phyloP scores from a whole-genome alignment of 2,888 invertebrate species.

The Cephus pulcher region DNA sequence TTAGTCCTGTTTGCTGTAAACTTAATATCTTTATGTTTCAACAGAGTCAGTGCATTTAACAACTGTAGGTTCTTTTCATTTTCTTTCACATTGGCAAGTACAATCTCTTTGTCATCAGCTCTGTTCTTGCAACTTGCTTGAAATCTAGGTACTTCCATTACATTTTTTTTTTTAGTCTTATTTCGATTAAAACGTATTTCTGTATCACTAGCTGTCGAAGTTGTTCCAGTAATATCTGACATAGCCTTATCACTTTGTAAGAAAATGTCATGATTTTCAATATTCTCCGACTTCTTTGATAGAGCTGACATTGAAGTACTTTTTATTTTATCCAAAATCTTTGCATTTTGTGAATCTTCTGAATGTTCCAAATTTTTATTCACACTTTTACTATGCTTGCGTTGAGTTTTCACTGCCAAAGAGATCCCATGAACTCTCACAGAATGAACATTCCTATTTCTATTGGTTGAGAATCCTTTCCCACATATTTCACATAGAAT shows the following conservation, averaged over 20 bases:
- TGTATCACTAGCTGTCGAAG: not conserved
- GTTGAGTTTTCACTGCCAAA: not conserved
- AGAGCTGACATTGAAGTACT: not conserved
- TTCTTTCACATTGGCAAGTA: not conserved
- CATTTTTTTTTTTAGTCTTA: not conserved
- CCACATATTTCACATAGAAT: constrained; percentile 43
- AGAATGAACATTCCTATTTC: not conserved
- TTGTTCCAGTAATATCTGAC: not conserved
- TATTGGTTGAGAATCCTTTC: not conserved
- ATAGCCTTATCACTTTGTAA: not conserved
- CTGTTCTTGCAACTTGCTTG: not conserved
- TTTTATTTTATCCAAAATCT: not conserved
- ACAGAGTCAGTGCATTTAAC: not conserved
- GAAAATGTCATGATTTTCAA: not conserved
- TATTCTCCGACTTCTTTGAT: not conserved
- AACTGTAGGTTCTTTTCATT: not conserved
- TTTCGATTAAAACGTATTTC: not conserved
- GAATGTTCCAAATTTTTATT: not conserved
- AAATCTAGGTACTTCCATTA: not conserved
- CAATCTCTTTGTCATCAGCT: not conserved
- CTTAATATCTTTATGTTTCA: not conserved
- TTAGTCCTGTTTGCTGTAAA: not conserved
- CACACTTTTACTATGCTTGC: not conserved
- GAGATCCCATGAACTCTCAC: not conserved
- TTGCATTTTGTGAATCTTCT: not conserved